phyloP scores from a whole-genome alignment of 2,797 vertebrate genomes.

The Clarias fuscus region DNA sequence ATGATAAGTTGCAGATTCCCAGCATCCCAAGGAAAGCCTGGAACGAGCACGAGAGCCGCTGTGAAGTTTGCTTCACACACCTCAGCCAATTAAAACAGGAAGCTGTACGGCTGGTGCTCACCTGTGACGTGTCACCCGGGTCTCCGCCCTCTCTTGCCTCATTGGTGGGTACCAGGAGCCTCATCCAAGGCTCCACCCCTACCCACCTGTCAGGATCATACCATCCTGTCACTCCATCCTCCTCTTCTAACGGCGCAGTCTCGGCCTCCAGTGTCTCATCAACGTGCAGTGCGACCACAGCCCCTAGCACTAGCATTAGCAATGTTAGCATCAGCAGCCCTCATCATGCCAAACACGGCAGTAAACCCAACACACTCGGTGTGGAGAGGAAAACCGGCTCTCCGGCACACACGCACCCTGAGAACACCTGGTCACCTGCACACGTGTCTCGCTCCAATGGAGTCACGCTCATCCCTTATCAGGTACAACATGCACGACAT shows the following conservation, averaged over 20 bases:
- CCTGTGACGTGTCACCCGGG: constrained; percentile 83
- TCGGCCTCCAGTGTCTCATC: constrained; percentile 10
- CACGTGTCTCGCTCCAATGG: constrained; percentile 84
- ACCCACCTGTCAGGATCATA: constrained; percentile 76
- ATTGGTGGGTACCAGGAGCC: constrained; percentile 67
- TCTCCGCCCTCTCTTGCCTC: constrained; percentile 79
- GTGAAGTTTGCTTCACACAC: constrained; percentile 92
- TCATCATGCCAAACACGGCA: constrained; percentile 70
- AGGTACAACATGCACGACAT: constrained; percentile 71
- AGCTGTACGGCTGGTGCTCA: constrained; percentile 92
- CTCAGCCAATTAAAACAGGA: constrained; percentile 96
- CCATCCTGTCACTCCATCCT: constrained; percentile 52
- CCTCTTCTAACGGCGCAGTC: constrained; percentile 39
- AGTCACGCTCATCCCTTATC: constrained; percentile 93
- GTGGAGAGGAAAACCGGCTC: constrained; percentile 87
- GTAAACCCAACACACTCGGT: constrained; percentile 90
- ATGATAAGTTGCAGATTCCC: constrained; percentile 94
- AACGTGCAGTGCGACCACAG: background rate
- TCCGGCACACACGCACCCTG: constrained; percentile 83
- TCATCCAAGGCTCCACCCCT: constrained; percentile 68
- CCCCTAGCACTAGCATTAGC: constrained; percentile 33
- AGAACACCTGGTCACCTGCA: constrained; percentile 75
- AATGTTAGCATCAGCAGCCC: constrained; percentile 43
- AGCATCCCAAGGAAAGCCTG: constrained; percentile 90
- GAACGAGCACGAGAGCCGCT: constrained; percentile 93